These are phyloP conservation scores for Morpho achilles DNA, from an alignment of 2,888 invertebrate species.

Conservation along the genomic window DNA sequence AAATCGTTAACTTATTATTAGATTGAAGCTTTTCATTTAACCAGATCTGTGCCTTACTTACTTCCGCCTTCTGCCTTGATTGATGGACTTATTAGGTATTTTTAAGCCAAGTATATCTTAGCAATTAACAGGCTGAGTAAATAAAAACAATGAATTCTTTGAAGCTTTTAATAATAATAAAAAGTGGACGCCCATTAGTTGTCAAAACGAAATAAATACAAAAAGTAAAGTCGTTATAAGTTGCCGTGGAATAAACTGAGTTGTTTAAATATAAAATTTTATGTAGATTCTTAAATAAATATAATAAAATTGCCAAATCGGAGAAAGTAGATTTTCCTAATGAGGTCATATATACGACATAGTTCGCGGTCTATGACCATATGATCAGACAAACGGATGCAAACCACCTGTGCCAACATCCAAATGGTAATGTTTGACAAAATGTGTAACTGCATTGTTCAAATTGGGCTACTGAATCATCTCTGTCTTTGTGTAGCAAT, in stretches of 20 bases:
- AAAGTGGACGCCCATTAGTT: too few species aligned
- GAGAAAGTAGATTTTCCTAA: constrained; percentile 33
- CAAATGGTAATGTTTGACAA: constrained; percentile 38
- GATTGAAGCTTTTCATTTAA: too few species aligned
- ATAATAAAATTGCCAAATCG: constrained; percentile 16
- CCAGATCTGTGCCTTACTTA: too few species aligned
- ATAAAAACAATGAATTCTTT: too few species aligned
- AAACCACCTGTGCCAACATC: constrained; percentile 36
- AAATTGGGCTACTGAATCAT: constrained; percentile 28
- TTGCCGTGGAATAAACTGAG: not conserved
- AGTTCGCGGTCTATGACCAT: constrained; percentile 27
- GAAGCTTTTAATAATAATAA: too few species aligned
- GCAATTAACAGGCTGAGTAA: too few species aligned
- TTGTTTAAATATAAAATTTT: not conserved
- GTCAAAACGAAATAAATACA: too few species aligned
- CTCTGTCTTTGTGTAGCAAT: constrained; percentile 15
- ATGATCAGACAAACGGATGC: constrained; percentile 27
- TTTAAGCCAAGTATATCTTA: too few species aligned
- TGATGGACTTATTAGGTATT: too few species aligned
- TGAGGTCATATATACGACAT: constrained; percentile 35
- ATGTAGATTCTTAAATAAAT: not conserved
- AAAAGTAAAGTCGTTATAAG: not conserved
- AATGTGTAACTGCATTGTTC: constrained; percentile 33
- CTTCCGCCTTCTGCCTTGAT: too few species aligned
- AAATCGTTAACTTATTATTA: too few species aligned